Percentiles rank a stretch among this genome's conserved stretches.
These are phyloP conservation scores for Panulirus ornatus DNA, from an alignment of 1,140 invertebrate genomes.

Conservation along the genomic window DNA sequence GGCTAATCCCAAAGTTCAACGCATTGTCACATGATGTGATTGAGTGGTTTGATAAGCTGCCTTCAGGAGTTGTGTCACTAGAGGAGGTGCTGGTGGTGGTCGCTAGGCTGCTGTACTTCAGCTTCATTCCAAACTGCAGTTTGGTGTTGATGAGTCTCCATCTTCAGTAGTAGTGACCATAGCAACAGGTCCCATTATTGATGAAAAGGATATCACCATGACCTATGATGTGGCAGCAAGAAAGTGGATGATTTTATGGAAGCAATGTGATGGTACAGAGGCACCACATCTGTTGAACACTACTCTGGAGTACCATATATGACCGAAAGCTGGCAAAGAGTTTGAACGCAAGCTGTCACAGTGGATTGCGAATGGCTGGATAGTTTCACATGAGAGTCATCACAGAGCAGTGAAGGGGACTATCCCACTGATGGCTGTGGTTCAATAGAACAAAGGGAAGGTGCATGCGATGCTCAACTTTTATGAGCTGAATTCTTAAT, in stretches of 20 bases:
- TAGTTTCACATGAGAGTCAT: not conserved
- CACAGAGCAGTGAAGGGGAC: too few species aligned
- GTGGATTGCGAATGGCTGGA: not conserved
- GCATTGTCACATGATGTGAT: too few species aligned
- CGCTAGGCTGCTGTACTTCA: not conserved
- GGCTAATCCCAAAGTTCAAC: too few species aligned
- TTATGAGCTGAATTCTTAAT: too few species aligned
- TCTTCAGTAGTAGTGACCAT: too few species aligned
- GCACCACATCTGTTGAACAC: too few species aligned
- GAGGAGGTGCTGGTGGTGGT: not conserved
- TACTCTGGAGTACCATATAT: not conserved
- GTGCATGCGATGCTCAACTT: too few species aligned
- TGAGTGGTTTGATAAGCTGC: not conserved
- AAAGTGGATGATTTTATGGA: not conserved
- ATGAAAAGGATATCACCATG: not conserved
- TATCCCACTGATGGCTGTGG: not conserved
- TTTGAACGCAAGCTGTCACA: not conserved
- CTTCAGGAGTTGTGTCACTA: not conserved
- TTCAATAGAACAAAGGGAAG: slow-evolving; percentile 10
- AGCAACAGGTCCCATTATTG: too few species aligned
- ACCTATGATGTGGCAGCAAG: too few species aligned
- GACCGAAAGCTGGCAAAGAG: slow-evolving; percentile 1
- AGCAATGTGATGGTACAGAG: not conserved
- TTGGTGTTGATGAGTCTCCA: too few species aligned
- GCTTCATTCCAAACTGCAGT: not conserved